Conservation (phyloP, 2,888 invertebrate species). For the Drosophila pegasa region DNA sequence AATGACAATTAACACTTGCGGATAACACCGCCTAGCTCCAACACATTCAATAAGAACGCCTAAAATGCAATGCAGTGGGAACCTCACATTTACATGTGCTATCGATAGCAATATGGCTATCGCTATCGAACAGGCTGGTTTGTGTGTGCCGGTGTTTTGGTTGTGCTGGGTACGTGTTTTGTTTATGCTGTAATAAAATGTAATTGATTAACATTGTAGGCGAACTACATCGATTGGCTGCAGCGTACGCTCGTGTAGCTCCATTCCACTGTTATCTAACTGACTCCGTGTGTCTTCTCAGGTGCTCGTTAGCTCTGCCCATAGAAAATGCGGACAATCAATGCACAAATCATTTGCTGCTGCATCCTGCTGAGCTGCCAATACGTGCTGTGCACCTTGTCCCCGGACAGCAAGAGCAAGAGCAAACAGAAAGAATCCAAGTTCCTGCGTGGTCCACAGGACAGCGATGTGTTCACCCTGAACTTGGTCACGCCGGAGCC, state of each 20-base stretch:
- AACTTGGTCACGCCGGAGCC: constrained; percentile 89
- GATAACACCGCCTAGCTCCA: background rate
- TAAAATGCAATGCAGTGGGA: background rate
- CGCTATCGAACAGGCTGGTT: constrained; percentile 13
- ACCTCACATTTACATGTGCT: background rate
- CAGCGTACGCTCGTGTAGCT: background rate
- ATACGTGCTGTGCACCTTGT: constrained; percentile 67
- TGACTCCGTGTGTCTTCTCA: background rate
- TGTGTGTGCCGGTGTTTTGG: constrained; percentile 30
- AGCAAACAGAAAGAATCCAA: constrained; percentile 75
- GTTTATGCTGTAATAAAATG: constrained; percentile 12
- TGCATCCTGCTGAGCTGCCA: constrained; percentile 38
- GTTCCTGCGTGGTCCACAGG: constrained; percentile 86
- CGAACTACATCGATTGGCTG: background rate
- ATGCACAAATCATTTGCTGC: constrained; percentile 23
- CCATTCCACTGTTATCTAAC: background rate
- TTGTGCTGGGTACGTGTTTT: constrained; percentile 21
- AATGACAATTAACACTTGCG: background rate
- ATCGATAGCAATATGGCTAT: constrained; percentile 13
- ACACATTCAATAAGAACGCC: background rate
- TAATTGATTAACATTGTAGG: background rate
- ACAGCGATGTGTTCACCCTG: constrained; percentile 89
- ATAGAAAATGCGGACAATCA: constrained; percentile 40
- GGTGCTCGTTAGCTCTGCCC: constrained; percentile 8
- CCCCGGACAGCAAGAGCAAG: constrained; percentile 70